Conservation (phyloP, 2,888 invertebrate species). For the Ochropleura plecta region DNA sequence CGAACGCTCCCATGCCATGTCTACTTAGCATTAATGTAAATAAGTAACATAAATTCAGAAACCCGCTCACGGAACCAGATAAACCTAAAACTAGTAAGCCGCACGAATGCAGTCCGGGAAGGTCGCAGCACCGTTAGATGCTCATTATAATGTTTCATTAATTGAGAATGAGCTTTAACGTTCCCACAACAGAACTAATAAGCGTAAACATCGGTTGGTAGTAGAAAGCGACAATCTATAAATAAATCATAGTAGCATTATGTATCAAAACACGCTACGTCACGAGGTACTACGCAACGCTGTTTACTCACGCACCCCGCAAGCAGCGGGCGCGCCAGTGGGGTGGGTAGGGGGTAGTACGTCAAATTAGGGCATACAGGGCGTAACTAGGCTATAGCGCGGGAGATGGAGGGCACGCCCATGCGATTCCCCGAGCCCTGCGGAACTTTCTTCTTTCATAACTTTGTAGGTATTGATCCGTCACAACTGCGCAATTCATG, state of each 20-base stretch:
- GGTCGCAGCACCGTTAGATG: slow-evolving; percentile 60
- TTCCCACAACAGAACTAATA: slow-evolving; percentile 63
- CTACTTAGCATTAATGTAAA: slow-evolving; percentile 63
- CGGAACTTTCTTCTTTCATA: slow-evolving; percentile 90
- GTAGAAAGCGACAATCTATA: slow-evolving; percentile 63
- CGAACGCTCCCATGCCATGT: slow-evolving; percentile 47
- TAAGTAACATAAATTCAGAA: slow-evolving; percentile 58
- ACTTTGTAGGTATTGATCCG: slow-evolving; percentile 90
- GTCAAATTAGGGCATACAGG: slow-evolving; percentile 90
- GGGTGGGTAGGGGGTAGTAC: slow-evolving; percentile 78
- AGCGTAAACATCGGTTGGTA: slow-evolving; percentile 51
- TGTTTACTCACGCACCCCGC: slow-evolving; percentile 77
- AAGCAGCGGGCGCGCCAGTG: slow-evolving; percentile 67
- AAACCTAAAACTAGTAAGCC: slow-evolving; percentile 56
- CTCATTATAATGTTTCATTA: slow-evolving; percentile 60
- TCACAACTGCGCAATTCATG: slow-evolving; percentile 89
- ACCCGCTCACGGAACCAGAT: slow-evolving; percentile 60
- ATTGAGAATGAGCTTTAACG: slow-evolving; percentile 52
- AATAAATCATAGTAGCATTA: slow-evolving; percentile 69
- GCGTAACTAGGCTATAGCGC: slow-evolving; percentile 89
- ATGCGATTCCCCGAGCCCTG: slow-evolving; percentile 87
- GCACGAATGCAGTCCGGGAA: slow-evolving; percentile 52
- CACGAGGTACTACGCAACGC: slow-evolving; percentile 70
- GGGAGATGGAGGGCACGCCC: slow-evolving; percentile 87
- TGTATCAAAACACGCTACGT: slow-evolving; percentile 69